Conservation (phyloP, 2,797 vertebrate species). For the Propithecus deckenii region DNA sequence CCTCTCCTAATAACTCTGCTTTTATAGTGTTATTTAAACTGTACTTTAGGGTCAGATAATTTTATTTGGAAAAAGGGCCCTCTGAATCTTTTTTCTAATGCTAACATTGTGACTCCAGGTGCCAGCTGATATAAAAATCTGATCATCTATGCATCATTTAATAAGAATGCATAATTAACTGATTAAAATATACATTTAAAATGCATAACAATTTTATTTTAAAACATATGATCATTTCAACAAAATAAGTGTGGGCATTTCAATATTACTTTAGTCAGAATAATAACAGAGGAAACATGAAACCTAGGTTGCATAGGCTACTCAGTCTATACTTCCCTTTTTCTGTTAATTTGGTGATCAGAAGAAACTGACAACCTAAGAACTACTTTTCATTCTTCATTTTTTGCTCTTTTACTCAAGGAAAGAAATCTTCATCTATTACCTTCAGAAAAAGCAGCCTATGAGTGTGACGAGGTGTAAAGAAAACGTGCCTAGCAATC, state of each 20-base stretch:
- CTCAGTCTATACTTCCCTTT: not conserved
- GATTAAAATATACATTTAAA: constrained; percentile 4
- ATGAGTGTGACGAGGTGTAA: not conserved
- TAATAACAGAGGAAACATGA: not conserved
- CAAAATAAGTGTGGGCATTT: not conserved
- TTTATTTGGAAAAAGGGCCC: not conserved
- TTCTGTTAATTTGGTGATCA: not conserved
- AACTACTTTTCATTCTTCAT: constrained; percentile 8
- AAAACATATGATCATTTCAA: constrained; percentile 24
- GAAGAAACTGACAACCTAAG: not conserved
- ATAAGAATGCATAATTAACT: not conserved
- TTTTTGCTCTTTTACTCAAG: not conserved
- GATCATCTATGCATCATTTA: not conserved
- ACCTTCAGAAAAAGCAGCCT: constrained; percentile 3
- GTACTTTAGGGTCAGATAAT: not conserved
- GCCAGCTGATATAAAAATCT: not conserved
- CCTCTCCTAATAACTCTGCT: not conserved
- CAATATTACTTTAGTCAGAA: not conserved
- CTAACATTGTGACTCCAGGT: not conserved
- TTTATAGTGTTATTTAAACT: not conserved
- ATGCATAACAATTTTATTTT: constrained; percentile 2
- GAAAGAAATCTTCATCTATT: not conserved
- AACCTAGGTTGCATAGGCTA: not conserved
- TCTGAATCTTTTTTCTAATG: not conserved
- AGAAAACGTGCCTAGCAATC: not conserved